A percentile compares a stretch with the other conserved stretches of the same genome.
Evolutionary conservation across 1,140 invertebrate genomes (phyloP).

Genomic region (Euborellia annulipes): DNA sequence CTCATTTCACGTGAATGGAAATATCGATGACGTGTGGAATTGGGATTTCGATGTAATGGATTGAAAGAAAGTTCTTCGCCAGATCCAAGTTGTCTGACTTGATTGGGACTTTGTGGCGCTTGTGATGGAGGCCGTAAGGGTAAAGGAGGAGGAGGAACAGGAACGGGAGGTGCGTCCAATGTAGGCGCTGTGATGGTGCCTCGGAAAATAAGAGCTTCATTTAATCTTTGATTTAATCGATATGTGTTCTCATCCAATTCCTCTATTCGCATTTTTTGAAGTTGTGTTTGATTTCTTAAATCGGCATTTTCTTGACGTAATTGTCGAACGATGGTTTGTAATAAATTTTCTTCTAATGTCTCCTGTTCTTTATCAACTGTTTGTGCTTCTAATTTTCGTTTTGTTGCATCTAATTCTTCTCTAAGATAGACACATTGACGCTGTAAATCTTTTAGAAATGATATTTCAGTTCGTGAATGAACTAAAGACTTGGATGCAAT

Average conservation of each 20-base stretch:
- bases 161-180: slow-evolving; percentile 11
- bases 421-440: background rate
- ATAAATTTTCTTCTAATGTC: background rate
- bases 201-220: slow-evolving; percentile 10
- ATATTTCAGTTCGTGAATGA: background rate
- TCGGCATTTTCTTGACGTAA: slow-evolving; percentile 7
- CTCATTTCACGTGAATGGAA: background rate
- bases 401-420: background rate
- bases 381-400: background rate
- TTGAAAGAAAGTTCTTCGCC: background rate
- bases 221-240: background rate
- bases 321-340: background rate
- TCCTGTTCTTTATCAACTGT: background rate
- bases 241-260: slow-evolving; percentile 4
- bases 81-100: background rate
- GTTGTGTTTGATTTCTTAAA: slow-evolving; percentile 1
- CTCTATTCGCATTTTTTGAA: slow-evolving; percentile 3
- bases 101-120: background rate
- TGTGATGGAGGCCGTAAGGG: slow-evolving; percentile 3
- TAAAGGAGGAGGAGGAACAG: no score
- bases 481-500: background rate
- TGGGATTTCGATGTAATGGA: background rate
- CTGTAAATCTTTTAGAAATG: background rate
- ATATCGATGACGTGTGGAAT: background rate
- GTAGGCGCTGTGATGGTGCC: slow-evolving; percentile 13